These are phyloP conservation scores for Pyxicephalus adspersus DNA, from an alignment of 2,113 vertebrate genomes.

Conservation along the genomic window DNA sequence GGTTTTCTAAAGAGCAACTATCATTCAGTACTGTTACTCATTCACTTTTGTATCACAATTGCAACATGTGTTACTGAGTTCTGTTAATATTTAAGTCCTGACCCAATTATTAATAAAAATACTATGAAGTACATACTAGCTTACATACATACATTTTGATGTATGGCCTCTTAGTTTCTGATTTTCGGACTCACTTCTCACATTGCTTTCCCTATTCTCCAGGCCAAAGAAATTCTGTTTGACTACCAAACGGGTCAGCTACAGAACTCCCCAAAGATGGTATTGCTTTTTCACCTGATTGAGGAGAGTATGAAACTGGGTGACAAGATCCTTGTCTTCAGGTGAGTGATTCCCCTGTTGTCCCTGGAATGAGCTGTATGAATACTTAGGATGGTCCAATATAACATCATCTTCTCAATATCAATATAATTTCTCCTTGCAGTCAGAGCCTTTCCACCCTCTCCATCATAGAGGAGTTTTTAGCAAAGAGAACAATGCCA, in stretches of 20 bases:
- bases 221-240: constrained; percentile 94
- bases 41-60: too few species aligned
- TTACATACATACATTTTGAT: too few species aligned
- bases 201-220: background rate
- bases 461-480: constrained; percentile 95
- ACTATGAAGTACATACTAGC: too few species aligned
- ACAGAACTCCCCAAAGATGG: constrained; percentile 97
- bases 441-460: constrained; percentile 98
- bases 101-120: too few species aligned
- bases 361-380: too few species aligned
- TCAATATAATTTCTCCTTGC: too few species aligned
- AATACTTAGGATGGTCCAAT: background rate
- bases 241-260: constrained; percentile 89
- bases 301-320: constrained; percentile 89
- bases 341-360: constrained; percentile 70
- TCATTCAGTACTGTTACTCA: too few species aligned
- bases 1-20: too few species aligned
- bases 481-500: constrained; percentile 86
- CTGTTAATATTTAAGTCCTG: too few species aligned
- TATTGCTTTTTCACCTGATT: constrained; percentile 94
- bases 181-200: too few species aligned
- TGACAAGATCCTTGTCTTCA: constrained; percentile 97
- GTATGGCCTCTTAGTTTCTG: too few species aligned
- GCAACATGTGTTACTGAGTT: too few species aligned
- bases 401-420: constrained; percentile 14